phyloP scores from a whole-genome alignment of 2,113 vertebrate species.

The Istiophorus platypterus region DNA sequence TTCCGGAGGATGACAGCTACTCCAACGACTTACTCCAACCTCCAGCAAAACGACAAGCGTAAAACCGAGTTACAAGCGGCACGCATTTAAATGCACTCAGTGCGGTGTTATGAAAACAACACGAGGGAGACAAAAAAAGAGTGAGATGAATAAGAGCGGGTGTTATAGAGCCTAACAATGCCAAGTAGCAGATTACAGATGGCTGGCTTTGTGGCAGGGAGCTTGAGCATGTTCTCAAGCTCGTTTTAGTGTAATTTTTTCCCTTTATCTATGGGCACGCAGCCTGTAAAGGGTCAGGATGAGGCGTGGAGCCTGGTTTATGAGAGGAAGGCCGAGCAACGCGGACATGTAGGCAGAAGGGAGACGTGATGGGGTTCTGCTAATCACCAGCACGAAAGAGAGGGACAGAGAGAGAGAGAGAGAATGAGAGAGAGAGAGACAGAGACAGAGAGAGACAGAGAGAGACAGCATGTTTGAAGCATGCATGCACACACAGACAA shows the following conservation, averaged over 20 bases:
- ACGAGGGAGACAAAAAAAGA: not conserved
- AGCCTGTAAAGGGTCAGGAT: constrained; percentile 29
- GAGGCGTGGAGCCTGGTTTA: constrained; percentile 29
- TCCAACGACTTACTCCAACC: constrained; percentile 42
- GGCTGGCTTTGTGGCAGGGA: constrained; percentile 37
- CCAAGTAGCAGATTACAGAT: constrained; percentile 59
- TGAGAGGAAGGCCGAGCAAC: constrained; percentile 13
- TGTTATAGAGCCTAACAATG: constrained; percentile 12
- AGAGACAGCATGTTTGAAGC: not conserved
- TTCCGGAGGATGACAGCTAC: constrained; percentile 34
- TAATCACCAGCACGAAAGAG: constrained; percentile 33
- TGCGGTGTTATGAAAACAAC: constrained; percentile 8
- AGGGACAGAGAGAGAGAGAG: not conserved
- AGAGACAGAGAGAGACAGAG: not conserved
- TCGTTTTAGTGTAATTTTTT: constrained; percentile 62
- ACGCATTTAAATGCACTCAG: constrained; percentile 23
- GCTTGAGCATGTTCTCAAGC: constrained; percentile 45
- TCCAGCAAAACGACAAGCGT: constrained; percentile 40
- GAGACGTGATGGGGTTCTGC: constrained; percentile 37
- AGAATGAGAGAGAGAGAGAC: too few species aligned
- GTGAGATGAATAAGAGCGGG: constrained; percentile 15
- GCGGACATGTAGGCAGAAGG: constrained; percentile 24
- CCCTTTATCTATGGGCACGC: constrained; percentile 46
- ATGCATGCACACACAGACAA: not conserved
- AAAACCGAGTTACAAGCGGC: constrained; percentile 39